Conservation (phyloP, 2,888 invertebrate species). For the Rhingia rostrata region DNA sequence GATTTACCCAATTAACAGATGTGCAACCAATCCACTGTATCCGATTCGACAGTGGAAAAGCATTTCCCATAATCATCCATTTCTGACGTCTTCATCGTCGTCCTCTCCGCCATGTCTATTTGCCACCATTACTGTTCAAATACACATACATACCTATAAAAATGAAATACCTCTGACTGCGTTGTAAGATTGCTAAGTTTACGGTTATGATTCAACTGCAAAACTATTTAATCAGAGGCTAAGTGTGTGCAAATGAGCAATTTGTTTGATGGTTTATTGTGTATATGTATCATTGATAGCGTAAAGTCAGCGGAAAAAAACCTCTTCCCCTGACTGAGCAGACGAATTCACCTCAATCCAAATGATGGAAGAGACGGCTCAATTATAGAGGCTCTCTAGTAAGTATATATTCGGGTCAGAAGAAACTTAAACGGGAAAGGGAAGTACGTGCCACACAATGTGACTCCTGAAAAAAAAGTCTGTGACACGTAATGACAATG, state of each 20-base stretch:
- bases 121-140: constrained; percentile 25
- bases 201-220: constrained; percentile 47
- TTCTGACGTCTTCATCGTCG: constrained; percentile 16
- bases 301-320: constrained; percentile 1
- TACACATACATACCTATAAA: constrained; percentile 18
- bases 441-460: constrained; percentile 30
- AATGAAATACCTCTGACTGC: not conserved
- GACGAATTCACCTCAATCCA: constrained; percentile 18
- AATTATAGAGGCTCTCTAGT: constrained; percentile 19
- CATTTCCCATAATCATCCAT: constrained; percentile 1
- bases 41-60: not conserved
- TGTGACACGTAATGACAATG: not conserved
- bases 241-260: constrained; percentile 50
- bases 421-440: constrained; percentile 21
- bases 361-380: constrained; percentile 28
- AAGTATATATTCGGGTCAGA: constrained; percentile 26
- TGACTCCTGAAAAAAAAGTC: constrained; percentile 25
- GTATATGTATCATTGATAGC: constrained; percentile 7
- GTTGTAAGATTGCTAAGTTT: constrained; percentile 36
- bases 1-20: constrained; percentile 28
- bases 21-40: constrained; percentile 2
- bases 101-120: not conserved
- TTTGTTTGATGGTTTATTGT: constrained; percentile 35
- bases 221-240: constrained; percentile 37
- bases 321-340: not conserved